These are phyloP conservation scores for Drosophila parvula DNA, from an alignment of 1,140 invertebrate genomes.

Conservation along the genomic window DNA sequence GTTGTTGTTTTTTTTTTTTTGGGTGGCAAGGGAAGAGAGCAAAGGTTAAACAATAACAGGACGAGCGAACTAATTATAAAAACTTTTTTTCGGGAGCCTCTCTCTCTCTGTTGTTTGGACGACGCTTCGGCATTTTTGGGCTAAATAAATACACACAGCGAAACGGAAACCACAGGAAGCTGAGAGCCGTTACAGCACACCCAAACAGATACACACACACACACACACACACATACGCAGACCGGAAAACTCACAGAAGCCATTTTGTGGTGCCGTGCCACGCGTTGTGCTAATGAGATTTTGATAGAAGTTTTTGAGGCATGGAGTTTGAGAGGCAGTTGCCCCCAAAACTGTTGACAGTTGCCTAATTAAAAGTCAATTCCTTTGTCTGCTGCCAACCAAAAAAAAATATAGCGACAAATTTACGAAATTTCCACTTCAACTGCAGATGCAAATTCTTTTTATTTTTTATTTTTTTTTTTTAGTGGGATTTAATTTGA, in stretches of 20 bases:
- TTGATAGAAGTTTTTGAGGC: conserved; percentile 60
- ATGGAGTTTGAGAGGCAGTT: conserved; percentile 30
- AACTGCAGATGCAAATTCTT: conserved; percentile 31
- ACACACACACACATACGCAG: conserved; percentile 13
- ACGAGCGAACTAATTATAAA: conserved; percentile 64
- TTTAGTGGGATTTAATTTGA: conserved; percentile 13
- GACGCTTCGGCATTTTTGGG: conserved; percentile 15
- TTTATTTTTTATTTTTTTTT: not conserved
- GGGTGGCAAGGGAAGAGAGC: not conserved
- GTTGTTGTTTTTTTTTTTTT: not conserved
- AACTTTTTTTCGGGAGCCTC: conserved; percentile 20
- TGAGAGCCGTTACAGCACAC: conserved; percentile 12
- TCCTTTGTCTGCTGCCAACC: conserved; percentile 39
- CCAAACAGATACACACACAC: no score
- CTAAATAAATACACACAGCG: conserved; percentile 33
- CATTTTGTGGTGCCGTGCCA: conserved; percentile 44
- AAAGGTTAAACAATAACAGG: conserved; percentile 54
- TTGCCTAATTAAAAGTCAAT: conserved; percentile 68
- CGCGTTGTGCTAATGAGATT: conserved; percentile 68
- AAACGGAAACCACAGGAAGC: conserved; percentile 37
- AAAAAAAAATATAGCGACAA: conserved; percentile 1
- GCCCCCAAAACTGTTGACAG: conserved; percentile 58
- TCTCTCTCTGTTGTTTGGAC: not conserved
- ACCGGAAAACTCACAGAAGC: conserved; percentile 39
- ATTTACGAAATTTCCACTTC: conserved; percentile 28